Evolutionary conservation across 1,140 invertebrate genomes (phyloP).

Genomic region (Drusus annulatus): DNA sequence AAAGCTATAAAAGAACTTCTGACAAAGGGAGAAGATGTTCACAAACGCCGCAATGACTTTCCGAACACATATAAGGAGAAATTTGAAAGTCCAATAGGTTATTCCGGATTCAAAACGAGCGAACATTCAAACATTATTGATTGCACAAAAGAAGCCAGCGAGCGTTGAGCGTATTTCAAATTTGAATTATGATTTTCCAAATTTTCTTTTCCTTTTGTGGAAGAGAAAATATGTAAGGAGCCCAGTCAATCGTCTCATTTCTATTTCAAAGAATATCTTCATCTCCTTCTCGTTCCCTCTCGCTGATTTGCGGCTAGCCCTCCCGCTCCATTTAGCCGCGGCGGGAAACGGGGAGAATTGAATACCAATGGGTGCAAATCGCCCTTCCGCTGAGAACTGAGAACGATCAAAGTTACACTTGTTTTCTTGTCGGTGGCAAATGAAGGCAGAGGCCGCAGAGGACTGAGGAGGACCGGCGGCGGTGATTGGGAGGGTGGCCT

Average conservation of each 20-base stretch:
- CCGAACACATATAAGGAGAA: constrained; percentile 36
- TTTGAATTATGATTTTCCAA: constrained; percentile 59
- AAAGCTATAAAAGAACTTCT: constrained; percentile 43
- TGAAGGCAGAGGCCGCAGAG: constrained; percentile 16
- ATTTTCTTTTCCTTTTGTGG: constrained; percentile 54
- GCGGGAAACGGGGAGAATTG: constrained; percentile 50
- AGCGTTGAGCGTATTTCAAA: constrained; percentile 60
- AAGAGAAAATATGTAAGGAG: constrained; percentile 58
- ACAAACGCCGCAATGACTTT: constrained; percentile 39
- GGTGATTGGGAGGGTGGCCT: constrained; percentile 49
- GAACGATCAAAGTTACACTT: constrained; percentile 58
- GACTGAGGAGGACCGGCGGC: too few species aligned
- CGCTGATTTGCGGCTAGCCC: constrained; percentile 3
- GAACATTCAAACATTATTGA: constrained; percentile 58
- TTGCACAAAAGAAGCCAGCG: constrained; percentile 60
- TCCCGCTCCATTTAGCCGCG: constrained; percentile 11
- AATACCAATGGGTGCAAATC: constrained; percentile 58
- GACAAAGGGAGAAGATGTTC: constrained; percentile 56
- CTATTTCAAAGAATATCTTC: constrained; percentile 45
- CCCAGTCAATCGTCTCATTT: constrained; percentile 52
- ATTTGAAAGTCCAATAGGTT: constrained; percentile 59
- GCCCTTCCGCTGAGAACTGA: constrained; percentile 52
- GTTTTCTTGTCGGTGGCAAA: constrained; percentile 43
- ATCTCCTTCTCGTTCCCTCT: constrained; percentile 15
- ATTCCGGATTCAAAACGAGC: constrained; percentile 55